A percentile compares a stretch with the other conserved stretches of the same genome.
Evolutionary conservation across 2,113 vertebrate genomes (phyloP).

Genomic region (Ciconia maguari): DNA sequence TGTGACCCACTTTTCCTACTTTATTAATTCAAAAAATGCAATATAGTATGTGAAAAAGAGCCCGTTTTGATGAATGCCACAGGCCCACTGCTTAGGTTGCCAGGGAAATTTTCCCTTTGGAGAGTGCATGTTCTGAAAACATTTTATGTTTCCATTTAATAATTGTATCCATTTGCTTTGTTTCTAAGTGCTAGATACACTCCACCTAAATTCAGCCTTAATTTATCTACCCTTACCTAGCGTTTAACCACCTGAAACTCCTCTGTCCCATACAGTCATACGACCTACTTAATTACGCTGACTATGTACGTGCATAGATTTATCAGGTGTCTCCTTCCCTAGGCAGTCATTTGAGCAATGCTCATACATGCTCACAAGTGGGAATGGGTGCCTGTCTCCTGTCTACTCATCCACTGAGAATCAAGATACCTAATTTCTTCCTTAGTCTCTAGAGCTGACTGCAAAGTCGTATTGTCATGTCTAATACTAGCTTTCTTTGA

Average conservation of each 20-base stretch:
- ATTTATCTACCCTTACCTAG: neutral
- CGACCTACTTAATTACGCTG: neutral
- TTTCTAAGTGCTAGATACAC: neutral
- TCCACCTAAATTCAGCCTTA: neutral
- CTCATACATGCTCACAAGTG: neutral
- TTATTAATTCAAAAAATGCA: conserved; percentile 28
- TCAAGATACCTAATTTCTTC: neutral
- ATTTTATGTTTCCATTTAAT: conserved; percentile 33
- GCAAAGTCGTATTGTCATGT: neutral
- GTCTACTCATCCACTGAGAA: neutral
- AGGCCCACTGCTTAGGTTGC: conserved; percentile 1
- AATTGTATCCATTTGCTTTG: conserved; percentile 14
- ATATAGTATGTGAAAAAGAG: neutral
- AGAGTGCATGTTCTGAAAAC: conserved; percentile 41
- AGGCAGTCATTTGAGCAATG: neutral
- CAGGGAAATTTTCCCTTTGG: conserved; percentile 33
- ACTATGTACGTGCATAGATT: neutral
- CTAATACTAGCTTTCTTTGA: neutral
- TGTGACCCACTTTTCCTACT: conserved; percentile 15
- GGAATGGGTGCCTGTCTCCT: neutral
- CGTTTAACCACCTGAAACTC: neutral
- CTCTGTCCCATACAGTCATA: neutral
- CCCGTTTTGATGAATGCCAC: conserved; percentile 20
- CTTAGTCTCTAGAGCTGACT: neutral
- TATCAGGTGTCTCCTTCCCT: neutral